phyloP scores from a whole-genome alignment of 2,888 invertebrate genomes.

The Hofmannophila pseudospretella region DNA sequence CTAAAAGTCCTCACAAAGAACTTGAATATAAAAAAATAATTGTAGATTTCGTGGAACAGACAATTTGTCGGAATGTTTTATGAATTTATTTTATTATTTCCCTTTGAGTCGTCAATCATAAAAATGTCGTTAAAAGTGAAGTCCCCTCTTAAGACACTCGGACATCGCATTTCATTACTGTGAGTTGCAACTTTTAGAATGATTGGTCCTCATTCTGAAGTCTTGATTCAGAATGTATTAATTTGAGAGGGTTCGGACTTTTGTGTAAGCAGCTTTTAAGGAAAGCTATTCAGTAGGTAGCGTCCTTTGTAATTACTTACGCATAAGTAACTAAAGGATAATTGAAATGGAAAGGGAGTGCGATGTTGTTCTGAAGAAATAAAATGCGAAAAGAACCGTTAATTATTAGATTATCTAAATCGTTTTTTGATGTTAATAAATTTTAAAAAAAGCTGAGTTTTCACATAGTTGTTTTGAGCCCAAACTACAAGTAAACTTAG shows the following conservation, averaged over 20 bases:
- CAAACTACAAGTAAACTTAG: no score
- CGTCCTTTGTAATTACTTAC: no score
- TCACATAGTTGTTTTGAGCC: no score
- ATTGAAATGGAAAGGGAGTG: neutral
- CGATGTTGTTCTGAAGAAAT: neutral
- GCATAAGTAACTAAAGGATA: neutral
- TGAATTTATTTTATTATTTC: no score
- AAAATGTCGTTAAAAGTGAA: no score
- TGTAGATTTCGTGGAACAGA: neutral
- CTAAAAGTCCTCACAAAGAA: no score
- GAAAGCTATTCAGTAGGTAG: neutral
- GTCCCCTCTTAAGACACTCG: neutral
- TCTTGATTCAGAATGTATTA: neutral
- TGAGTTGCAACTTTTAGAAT: neutral
- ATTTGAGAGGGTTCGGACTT: constrained; percentile 19
- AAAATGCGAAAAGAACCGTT: neutral
- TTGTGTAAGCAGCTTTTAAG: constrained; percentile 11
- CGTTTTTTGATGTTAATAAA: no score
- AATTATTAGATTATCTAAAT: no score
- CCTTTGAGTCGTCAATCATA: no score
- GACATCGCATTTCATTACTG: neutral
- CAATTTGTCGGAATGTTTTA: no score
- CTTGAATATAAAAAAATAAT: no score
- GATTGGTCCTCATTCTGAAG: constrained; percentile 12
- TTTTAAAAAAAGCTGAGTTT: no score